Base-by-base conservation (phyloP, 2,888 invertebrate genomes). In the Pseudoips prasinana region DNA sequence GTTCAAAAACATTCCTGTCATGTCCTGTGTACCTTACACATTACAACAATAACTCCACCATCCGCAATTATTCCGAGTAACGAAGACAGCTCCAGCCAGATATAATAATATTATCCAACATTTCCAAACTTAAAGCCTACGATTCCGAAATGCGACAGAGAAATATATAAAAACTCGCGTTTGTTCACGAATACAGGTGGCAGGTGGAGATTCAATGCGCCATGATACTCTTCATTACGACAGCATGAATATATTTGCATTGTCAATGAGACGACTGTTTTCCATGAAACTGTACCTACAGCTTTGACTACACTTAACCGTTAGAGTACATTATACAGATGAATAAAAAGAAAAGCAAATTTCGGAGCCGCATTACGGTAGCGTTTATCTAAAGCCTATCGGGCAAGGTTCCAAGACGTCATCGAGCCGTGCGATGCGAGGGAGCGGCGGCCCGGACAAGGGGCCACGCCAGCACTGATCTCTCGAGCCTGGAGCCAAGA, bases 351-450 rank as follows among this genome's bases (percentile, higher is more conserved):
- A 36, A 55, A 46, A 18, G 36, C 38, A 46, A 34, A 42, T 50
- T 49, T 39, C 39, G 33, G 42, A 57, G 43, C 62, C 64, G 75
- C 72, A 77, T 69, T 78, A 76, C 68, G 71, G 71, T 63, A 62
- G 51, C 58, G 65, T 67, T 73, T 75, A 78, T 76, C 74, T 75
- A 61, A 71, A 73, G 74, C 66, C 66, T 68, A 70, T 64, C 76
- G 80, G 84, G 84, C 85, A 83, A 64, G 56, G 45, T 76, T 83
- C 85, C 85, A 84, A 84, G 73, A 65, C 64, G 61, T 66, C 71
- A 69, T 70, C 62, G 70, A 68, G 68, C 62, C 58, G 43, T 46
- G 62, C 57, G 59, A 49, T 38, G 34, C 33, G 37, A 47, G 44
- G 51, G 18, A 18, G 14, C 5, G 14, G 14, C 14, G 14, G 14